A percentile compares a stretch with the other conserved stretches of the same genome.
These are phyloP conservation scores for Ochropacha duplaris DNA, from an alignment of 2,888 invertebrate species.

Conservation along the genomic window DNA sequence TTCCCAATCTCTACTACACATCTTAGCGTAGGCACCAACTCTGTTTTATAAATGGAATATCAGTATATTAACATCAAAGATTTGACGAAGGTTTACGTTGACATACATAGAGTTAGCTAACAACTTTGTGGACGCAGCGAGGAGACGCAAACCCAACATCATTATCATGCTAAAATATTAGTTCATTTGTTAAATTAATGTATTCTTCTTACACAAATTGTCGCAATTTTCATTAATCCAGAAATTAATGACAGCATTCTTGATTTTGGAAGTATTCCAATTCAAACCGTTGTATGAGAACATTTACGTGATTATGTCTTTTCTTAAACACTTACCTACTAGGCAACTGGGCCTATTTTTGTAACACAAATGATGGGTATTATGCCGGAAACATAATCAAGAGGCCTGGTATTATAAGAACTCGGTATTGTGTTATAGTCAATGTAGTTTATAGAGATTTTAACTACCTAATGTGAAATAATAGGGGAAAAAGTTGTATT, in stretches of 20 bases:
- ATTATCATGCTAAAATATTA: conserved; percentile 11
- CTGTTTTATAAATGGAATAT: background rate
- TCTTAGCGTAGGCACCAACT: background rate
- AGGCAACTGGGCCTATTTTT: conserved; percentile 66
- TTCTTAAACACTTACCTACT: conserved; percentile 64
- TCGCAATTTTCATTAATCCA: conserved; percentile 70
- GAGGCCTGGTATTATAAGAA: conserved; percentile 11
- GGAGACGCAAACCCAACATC: conserved; percentile 5
- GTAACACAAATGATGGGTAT: conserved; percentile 46
- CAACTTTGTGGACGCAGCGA: conserved; percentile 1
- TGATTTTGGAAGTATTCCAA: conserved; percentile 76
- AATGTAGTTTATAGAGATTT: background rate
- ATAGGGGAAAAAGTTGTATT: background rate
- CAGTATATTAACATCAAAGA: conserved; percentile 10
- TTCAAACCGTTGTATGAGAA: conserved; percentile 63
- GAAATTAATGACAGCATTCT: conserved; percentile 66
- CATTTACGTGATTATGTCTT: conserved; percentile 74
- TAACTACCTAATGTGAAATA: too few relatives aligned
- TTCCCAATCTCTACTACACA: background rate
- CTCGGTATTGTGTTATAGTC: background rate
- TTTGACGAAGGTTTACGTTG: background rate
- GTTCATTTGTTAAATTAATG: conserved; percentile 36
- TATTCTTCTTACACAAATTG: conserved; percentile 36
- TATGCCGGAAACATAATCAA: conserved; percentile 41
- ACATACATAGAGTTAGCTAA: background rate